Evolutionary conservation across 1,140 invertebrate genomes (phyloP), one percentile per base, ranked within the genome.

Genomic region (Tenebrio molitor): DNA sequence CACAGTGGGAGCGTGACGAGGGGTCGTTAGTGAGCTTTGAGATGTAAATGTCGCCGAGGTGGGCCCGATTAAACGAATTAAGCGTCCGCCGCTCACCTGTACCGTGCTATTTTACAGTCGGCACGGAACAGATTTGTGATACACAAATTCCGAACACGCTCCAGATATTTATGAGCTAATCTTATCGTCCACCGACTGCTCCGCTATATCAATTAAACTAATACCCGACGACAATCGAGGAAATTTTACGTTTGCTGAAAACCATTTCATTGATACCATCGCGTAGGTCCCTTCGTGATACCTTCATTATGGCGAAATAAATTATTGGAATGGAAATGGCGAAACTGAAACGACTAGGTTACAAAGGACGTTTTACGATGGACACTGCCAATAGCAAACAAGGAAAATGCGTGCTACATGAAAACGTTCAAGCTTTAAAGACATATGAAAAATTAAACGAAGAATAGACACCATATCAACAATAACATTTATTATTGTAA

Each of bases 11-110:
- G 68, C 68, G 68, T 70, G 68, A 70, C 68, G 68, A 41, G 21
- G 23, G 50, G 50, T 70, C 68, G 68, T 70, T 70, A 70, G 68
- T 53, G 67, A 33, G 44, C 68, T 70, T 70, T 70, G 68, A 70
- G 68, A 70, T 70, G 68, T 53, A 70, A 70, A 70, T 70, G 44
- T 70, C 50, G 46, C 29, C 46, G 29, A 70, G 64, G 64, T 66
- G 64, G 64, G 64, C 64, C 42, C 64, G 34, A 66, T 66, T 66
- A 66, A 44, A 50, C 66, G 42, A 69, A 69, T 69, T 69, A 69
- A 69, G 42, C 50, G 23, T 58, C 14, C 64, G 64, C 34, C 42
- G 64, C 42, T 66, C 64, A 66, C 64, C 36, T 66, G 64, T 66
- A 46, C 64, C 36, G 36, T 66, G 64, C 64, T 66, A 42, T 66